Base-by-base conservation (phyloP, 2,888 invertebrate genomes). In the Nasonovia ribisnigri region DNA sequence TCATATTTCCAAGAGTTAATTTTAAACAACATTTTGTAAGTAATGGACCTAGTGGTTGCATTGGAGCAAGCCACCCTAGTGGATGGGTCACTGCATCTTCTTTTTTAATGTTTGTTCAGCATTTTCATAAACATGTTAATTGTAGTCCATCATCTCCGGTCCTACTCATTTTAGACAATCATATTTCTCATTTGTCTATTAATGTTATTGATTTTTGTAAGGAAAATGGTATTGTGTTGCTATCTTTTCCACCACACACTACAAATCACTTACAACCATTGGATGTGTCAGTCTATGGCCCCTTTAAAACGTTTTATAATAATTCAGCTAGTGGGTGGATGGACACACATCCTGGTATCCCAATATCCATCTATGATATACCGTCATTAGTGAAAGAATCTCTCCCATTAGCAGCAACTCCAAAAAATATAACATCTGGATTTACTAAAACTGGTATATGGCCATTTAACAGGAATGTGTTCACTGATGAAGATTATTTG, bases 1-100 rank as follows among this genome's bases (percentile, higher is more conserved):
- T 95, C 77, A 94, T 95, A 36, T 95, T 95, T 91, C 95, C 95
- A 54, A 93, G 95, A 46, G 94, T 94, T 26, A 92, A 95, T 36
- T 95, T 94, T 91, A 94, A 94, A 67, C 94, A 95, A 42, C 95
- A 95, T 94, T 95, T 95, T 94, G 92, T 95, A 43, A 94, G 94
- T 1, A 95, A 95, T 86, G 95, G 95, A 26, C 95, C 95, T 88
- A 67, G 94, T 88, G 95, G 95, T 67, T 94, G 94, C 84, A 87
- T 94, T 84, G 95, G 95, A 51, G 94, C 88, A 42, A 95, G 94
- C n/a, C 95, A 95, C 94, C 91, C 94, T 29, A 95, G 95, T 88
- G 95, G 95, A 92, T 95, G 95, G 95, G 95, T 95, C 94, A 95
- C 93, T 91, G 94, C 86, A 84, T 90, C 90, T 77, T 46, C 94